phyloP scores from a whole-genome alignment of 2,888 invertebrate genomes.

The Lottia gigantea region DNA sequence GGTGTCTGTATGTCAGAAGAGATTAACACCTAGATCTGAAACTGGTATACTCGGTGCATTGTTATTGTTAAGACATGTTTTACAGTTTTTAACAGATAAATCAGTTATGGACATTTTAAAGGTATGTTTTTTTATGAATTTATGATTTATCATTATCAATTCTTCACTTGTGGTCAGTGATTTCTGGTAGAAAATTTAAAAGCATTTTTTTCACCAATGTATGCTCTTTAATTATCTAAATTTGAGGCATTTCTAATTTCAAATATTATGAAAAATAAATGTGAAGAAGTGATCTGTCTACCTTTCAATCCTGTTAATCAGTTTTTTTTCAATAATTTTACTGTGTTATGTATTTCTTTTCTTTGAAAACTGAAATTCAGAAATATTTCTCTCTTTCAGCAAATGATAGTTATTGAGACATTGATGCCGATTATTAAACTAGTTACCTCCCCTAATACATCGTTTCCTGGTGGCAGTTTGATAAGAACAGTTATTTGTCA shows the following conservation, averaged over 20 bases:
- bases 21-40: constrained; percentile 86
- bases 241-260: no score
- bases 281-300: no score
- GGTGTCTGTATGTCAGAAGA: constrained; percentile 56
- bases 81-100: constrained; percentile 61
- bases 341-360: no score
- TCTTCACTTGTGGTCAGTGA: neutral
- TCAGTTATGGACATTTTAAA: constrained; percentile 69
- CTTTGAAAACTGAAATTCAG: no score
- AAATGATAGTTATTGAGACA: constrained; percentile 84
- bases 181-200: neutral
- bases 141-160: no score
- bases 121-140: constrained; percentile 72
- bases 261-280: no score
- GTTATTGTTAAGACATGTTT: constrained; percentile 56
- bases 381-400: no score
- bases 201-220: constrained; percentile 3
- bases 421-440: constrained; percentile 85
- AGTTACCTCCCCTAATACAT: constrained; percentile 81
- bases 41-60: constrained; percentile 63
- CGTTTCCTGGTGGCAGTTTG: constrained; percentile 83
- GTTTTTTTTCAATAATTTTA: no score
- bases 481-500: constrained; percentile 82
- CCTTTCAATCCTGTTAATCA: no score
- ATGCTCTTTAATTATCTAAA: no score